These are phyloP conservation scores for Saccostrea glomerata DNA, from an alignment of 1,140 invertebrate species.

Conservation along the genomic window DNA sequence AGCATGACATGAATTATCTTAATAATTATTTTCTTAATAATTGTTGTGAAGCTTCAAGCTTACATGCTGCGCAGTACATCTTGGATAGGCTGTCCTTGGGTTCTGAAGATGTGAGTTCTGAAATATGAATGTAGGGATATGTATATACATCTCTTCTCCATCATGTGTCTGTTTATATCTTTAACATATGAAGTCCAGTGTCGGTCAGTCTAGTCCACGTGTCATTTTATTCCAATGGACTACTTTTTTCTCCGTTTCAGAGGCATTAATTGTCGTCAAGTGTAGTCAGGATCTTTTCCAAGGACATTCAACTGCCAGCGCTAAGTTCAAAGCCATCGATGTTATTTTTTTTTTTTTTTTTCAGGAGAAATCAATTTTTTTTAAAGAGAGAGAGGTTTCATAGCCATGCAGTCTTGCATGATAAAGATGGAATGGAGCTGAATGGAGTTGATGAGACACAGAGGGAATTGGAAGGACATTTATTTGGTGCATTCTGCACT, in stretches of 20 bases:
- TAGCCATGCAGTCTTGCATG: background rate
- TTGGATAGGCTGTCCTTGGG: no score
- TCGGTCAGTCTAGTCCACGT: no score
- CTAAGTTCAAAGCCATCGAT: background rate
- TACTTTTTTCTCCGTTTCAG: background rate
- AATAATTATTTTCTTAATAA: no score
- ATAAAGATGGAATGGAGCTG: background rate
- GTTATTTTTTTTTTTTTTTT: background rate
- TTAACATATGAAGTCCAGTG: no score
- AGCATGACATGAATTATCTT: no score
- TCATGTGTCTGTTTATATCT: no score
- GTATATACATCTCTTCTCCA: no score
- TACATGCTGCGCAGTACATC: no score
- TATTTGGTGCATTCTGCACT: background rate
- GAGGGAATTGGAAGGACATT: background rate
- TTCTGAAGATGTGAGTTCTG: no score
- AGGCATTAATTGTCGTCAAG: background rate
- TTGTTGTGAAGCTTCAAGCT: no score
- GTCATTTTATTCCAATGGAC: background rate
- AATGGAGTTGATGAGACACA: background rate
- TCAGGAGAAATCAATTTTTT: constrained; percentile 28
- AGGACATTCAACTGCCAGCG: background rate
- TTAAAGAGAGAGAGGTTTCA: background rate
- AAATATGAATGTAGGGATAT: no score
- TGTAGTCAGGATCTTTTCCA: background rate